A percentile compares a stretch with the other conserved stretches of the same genome.
Evolutionary conservation across 1,140 invertebrate species (phyloP).

Genomic region (Drosophila kanapiae): DNA sequence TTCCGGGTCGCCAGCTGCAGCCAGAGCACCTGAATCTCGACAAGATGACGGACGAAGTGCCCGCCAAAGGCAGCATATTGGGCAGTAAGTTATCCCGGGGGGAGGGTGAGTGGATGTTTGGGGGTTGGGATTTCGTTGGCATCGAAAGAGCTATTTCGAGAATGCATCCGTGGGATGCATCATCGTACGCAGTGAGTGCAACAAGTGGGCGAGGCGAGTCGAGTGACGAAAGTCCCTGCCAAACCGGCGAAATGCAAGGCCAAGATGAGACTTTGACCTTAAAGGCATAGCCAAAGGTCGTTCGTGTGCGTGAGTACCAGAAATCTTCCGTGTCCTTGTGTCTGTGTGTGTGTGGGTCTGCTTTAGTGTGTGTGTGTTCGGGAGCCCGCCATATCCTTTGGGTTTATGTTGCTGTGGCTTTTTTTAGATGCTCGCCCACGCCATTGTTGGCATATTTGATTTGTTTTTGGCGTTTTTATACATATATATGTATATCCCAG

Average conservation of each 20-base stretch:
- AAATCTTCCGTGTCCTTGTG: slow-evolving; percentile 10
- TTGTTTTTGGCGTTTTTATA: slow-evolving; percentile 48
- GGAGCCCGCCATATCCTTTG: slow-evolving; percentile 54
- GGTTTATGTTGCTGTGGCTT: slow-evolving; percentile 51
- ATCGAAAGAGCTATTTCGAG: slow-evolving; percentile 31
- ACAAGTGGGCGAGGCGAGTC: slow-evolving; percentile 56
- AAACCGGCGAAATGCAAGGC: slow-evolving; percentile 20
- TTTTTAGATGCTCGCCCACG: slow-evolving; percentile 54
- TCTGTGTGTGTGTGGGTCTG: slow-evolving; percentile 5
- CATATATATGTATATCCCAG: slow-evolving; percentile 6
- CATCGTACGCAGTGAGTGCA: slow-evolving; percentile 53
- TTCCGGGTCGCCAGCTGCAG: slow-evolving; percentile 19
- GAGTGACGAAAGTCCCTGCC: slow-evolving; percentile 38
- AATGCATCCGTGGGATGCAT: slow-evolving; percentile 64
- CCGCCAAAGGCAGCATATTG: slow-evolving; percentile 78
- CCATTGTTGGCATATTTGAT: slow-evolving; percentile 32
- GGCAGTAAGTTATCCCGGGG: slow-evolving; percentile 77
- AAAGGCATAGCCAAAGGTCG: slow-evolving; percentile 68
- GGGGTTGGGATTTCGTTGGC: slow-evolving; percentile 3
- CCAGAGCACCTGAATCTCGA: slow-evolving; percentile 2
- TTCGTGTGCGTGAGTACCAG: slow-evolving; percentile 40
- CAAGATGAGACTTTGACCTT: slow-evolving; percentile 67
- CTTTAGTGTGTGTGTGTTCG: not conserved
- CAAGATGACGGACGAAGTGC: slow-evolving; percentile 76
- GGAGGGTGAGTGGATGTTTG: not conserved